Percentiles rank a stretch among this genome's conserved stretches.
These are phyloP conservation scores for Acanthoscelides obtectus DNA, from an alignment of 2,888 invertebrate genomes.

Conservation along the genomic window DNA sequence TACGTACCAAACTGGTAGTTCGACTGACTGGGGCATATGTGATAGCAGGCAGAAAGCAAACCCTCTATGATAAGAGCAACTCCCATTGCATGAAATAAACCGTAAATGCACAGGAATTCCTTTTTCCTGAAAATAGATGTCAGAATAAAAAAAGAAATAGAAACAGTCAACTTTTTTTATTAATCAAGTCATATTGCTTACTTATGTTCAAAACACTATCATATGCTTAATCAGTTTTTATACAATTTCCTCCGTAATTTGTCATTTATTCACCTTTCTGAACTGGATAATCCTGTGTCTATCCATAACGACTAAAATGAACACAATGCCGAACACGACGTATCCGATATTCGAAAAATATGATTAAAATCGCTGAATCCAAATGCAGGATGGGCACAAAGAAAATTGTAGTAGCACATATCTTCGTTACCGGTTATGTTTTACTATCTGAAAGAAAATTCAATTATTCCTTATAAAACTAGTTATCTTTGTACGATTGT, in stretches of 20 bases:
- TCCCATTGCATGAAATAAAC: slow-evolving; percentile 83
- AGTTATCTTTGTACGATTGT: too few relatives aligned
- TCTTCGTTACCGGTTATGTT: slow-evolving; percentile 80
- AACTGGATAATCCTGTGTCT: slow-evolving; percentile 44
- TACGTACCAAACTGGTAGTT: slow-evolving; percentile 86
- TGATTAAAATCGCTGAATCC: slow-evolving; percentile 79
- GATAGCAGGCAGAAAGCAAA: slow-evolving; percentile 80
- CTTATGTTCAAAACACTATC: too few relatives aligned
- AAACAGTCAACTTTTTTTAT: too few relatives aligned
- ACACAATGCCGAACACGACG: slow-evolving; percentile 70
- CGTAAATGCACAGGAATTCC: slow-evolving; percentile 75
- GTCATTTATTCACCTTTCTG: slow-evolving; percentile 27
- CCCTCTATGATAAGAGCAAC: slow-evolving; percentile 82
- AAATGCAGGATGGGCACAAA: slow-evolving; percentile 75
- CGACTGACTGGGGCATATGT: slow-evolving; percentile 83
- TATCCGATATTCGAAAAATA: slow-evolving; percentile 81
- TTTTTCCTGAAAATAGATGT: slow-evolving; percentile 48
- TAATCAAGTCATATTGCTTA: too few relatives aligned
- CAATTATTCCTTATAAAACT: too few relatives aligned
- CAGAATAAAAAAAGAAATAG: slow-evolving; percentile 1
- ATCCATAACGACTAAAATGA: slow-evolving; percentile 64
- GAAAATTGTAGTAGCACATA: slow-evolving; percentile 85
- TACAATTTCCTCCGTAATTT: background rate
- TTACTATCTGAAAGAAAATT: slow-evolving; percentile 59
- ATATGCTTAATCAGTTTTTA: too few relatives aligned